Percentiles rank a stretch among this genome's conserved stretches.
phyloP scores from a whole-genome alignment of 2,888 invertebrate genomes.

The Rosalia funebris region DNA sequence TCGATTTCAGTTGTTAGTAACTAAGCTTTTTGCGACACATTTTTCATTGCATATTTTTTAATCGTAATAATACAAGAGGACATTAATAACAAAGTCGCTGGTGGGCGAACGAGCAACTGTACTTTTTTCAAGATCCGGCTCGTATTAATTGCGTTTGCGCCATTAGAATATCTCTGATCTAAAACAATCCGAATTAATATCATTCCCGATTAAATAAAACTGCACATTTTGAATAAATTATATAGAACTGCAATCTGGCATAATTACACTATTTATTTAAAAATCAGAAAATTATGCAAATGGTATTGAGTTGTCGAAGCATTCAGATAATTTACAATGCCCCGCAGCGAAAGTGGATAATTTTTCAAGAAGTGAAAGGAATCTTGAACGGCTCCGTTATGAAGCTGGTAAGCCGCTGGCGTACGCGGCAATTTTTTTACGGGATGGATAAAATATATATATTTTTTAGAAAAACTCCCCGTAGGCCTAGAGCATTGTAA shows the following conservation, averaged over 20 bases:
- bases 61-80: too few species aligned
- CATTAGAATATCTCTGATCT: neutral
- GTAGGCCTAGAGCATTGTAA: too few species aligned
- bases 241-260: neutral
- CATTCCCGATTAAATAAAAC: neutral
- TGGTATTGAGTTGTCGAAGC: constrained; percentile 23
- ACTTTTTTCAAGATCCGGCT: too few species aligned
- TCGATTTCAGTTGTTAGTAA: too few species aligned
- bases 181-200: neutral
- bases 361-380: constrained; percentile 34
- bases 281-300: constrained; percentile 26
- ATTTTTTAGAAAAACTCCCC: too few species aligned
- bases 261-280: constrained; percentile 12
- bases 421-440: constrained; percentile 1
- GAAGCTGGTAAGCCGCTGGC: neutral
- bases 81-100: too few species aligned
- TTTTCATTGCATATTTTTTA: too few species aligned
- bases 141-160: neutral
- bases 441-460: too few species aligned
- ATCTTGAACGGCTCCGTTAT: constrained; percentile 24
- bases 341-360: constrained; percentile 11
- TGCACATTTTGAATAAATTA: neutral
- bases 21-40: too few species aligned
- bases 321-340: constrained; percentile 19
- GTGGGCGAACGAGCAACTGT: too few species aligned